Conservation (phyloP, 2,888 invertebrate species). For the Campoplex capitator region DNA sequence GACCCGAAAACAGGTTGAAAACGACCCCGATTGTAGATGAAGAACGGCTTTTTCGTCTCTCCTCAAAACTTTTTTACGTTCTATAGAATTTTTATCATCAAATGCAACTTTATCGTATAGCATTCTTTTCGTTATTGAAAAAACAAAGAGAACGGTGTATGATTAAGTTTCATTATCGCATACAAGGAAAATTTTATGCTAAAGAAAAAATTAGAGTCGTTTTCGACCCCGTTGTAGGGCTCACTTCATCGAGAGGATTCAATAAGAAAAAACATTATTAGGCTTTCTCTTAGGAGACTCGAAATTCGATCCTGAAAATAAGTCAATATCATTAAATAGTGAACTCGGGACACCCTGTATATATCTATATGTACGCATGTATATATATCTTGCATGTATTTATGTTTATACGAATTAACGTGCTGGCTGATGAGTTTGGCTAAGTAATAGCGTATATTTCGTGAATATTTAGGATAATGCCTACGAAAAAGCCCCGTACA, state of each 20-base stretch:
- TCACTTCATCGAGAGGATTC: background rate
- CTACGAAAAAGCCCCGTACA: background rate
- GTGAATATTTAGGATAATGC: constrained; percentile 11
- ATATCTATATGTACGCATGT: constrained; percentile 14
- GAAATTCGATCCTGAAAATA: background rate
- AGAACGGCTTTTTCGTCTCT: too few species aligned
- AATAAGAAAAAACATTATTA: background rate
- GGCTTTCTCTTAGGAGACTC: background rate
- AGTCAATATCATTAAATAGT: background rate
- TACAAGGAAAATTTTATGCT: too few species aligned
- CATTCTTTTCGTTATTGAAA: too few species aligned
- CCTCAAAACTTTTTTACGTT: too few species aligned
- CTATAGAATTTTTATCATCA: too few species aligned
- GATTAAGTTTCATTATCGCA: too few species aligned
- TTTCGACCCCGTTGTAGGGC: too few species aligned
- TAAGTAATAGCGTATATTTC: constrained; percentile 29
- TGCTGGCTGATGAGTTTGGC: constrained; percentile 14
- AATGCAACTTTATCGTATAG: too few species aligned
- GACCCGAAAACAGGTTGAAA: too few species aligned
- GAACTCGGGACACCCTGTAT: constrained; percentile 5
- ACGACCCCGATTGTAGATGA: too few species aligned
- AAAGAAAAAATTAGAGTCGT: too few species aligned
- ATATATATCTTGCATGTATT: constrained; percentile 21
- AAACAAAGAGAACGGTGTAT: too few species aligned
- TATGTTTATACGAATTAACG: constrained; percentile 50